Conservation (phyloP, 1,140 invertebrate genomes). For the Sminthurinus signatus region DNA sequence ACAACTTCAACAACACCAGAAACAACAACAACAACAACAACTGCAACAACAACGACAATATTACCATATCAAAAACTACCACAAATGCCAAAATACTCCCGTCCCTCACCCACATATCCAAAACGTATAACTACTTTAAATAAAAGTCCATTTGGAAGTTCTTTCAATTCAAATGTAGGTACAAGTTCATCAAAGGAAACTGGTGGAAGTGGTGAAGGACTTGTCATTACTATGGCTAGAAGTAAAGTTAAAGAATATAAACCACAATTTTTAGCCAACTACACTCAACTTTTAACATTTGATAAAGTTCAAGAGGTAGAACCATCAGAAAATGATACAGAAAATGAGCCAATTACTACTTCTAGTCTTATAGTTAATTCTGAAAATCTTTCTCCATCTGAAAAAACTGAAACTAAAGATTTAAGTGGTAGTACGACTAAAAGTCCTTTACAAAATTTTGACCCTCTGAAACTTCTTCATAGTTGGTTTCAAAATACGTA, state of each 20-base stretch:
- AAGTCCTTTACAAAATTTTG: conserved; percentile 37
- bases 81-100: conserved; percentile 33
- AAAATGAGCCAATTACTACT: conserved; percentile 1
- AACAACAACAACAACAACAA: too few relatives aligned
- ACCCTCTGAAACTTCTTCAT: conserved; percentile 39
- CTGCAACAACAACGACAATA: not conserved
- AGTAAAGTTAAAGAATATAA: conserved; percentile 42
- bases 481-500: conserved; percentile 34
- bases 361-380: conserved; percentile 12
- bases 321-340: not conserved
- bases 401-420: too few relatives aligned
- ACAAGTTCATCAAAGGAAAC: not conserved
- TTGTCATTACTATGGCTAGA: conserved; percentile 32
- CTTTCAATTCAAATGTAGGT: not conserved
- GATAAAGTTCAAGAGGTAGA: conserved; percentile 35
- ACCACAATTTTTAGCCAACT: conserved; percentile 37
- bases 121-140: conserved; percentile 3
- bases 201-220: conserved; percentile 18
- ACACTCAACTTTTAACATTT: conserved; percentile 33
- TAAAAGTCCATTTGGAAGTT: not conserved
- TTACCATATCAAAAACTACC: conserved; percentile 21
- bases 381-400: not conserved
- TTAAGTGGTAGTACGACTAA: not conserved
- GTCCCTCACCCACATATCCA: conserved; percentile 26
- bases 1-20: not conserved